Percentiles rank a stretch among this genome's conserved stretches.
phyloP scores from a whole-genome alignment of 2,888 invertebrate genomes.

The Arrhopalites spinosus region DNA sequence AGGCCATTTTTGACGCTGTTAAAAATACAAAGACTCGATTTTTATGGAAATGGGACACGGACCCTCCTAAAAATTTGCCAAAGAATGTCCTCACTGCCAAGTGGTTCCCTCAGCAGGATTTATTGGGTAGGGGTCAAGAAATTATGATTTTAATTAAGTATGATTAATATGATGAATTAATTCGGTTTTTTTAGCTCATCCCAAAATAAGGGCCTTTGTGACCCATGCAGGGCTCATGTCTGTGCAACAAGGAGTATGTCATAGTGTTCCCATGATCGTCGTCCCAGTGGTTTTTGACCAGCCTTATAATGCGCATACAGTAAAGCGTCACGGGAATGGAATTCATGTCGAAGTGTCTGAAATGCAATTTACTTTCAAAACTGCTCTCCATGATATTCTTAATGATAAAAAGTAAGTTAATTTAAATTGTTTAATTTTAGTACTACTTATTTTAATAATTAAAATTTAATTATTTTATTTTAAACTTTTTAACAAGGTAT shows the following conservation, averaged over 20 bases:
- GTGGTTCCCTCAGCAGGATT: slow-evolving; percentile 51
- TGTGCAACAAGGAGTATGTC: slow-evolving; percentile 66
- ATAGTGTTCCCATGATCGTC: slow-evolving; percentile 65
- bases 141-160: no score
- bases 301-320: slow-evolving; percentile 2
- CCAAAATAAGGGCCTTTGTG: slow-evolving; percentile 66
- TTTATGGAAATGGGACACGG: slow-evolving; percentile 50
- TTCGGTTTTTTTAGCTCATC: slow-evolving; percentile 63
- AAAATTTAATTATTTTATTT: neutral
- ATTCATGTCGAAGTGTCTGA: slow-evolving; percentile 14
- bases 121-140: slow-evolving; percentile 44
- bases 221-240: slow-evolving; percentile 71
- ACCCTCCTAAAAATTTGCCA: slow-evolving; percentile 37
- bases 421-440: neutral
- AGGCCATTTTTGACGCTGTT: slow-evolving; percentile 35
- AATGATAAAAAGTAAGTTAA: slow-evolving; percentile 7
- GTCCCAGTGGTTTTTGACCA: slow-evolving; percentile 7
- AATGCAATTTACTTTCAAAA: neutral
- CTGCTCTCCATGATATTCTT: neutral
- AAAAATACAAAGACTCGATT: slow-evolving; percentile 18
- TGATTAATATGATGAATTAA: no score
- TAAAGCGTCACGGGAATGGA: neutral
- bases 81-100: slow-evolving; percentile 40
- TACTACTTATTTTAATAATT: neutral
- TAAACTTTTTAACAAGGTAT: slow-evolving; percentile 25